Percentiles rank a stretch among this genome's conserved stretches.
Conservation (phyloP, 1,140 invertebrate genomes). For the Cepaea nemoralis region DNA sequence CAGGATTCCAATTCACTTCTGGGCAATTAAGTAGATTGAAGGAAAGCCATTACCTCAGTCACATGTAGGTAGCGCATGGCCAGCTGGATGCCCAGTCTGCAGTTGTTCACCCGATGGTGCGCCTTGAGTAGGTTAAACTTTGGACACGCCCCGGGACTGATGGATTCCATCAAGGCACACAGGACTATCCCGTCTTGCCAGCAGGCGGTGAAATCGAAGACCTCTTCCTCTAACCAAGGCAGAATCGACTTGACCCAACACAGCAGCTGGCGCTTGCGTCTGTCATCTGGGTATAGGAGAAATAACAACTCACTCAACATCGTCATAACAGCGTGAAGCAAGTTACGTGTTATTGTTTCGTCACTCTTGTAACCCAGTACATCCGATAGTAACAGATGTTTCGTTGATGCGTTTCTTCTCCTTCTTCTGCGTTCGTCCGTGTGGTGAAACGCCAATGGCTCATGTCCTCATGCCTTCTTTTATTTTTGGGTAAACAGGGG, state of each 20-base stretch:
- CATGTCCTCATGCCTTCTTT: too few species aligned
- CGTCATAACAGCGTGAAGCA: too few species aligned
- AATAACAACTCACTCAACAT: too few species aligned
- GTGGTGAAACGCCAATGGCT: too few species aligned
- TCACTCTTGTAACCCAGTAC: too few species aligned
- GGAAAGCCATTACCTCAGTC: conserved; percentile 57
- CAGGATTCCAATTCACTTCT: too few species aligned
- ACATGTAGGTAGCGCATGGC: conserved; percentile 65
- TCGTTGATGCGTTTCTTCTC: too few species aligned
- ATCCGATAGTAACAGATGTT: too few species aligned
- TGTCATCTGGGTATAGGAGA: conserved; percentile 40
- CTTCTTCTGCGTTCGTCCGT: too few species aligned
- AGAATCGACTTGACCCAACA: conserved; percentile 52
- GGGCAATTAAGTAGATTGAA: too few species aligned
- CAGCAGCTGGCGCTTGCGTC: conserved; percentile 46
- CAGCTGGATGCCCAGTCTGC: conserved; percentile 67
- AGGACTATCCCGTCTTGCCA: conserved; percentile 71
- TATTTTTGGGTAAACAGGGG: too few species aligned
- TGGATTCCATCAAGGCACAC: conserved; percentile 68
- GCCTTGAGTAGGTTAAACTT: conserved; percentile 65
- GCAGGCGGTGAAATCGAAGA: conserved; percentile 61
- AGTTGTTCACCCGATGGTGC: conserved; percentile 68
- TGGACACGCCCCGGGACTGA: conserved; percentile 69
- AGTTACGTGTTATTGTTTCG: too few species aligned
- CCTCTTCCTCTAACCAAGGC: conserved; percentile 47